phyloP scores from a whole-genome alignment of 2,797 vertebrate genomes.

The Varecia variegata region DNA sequence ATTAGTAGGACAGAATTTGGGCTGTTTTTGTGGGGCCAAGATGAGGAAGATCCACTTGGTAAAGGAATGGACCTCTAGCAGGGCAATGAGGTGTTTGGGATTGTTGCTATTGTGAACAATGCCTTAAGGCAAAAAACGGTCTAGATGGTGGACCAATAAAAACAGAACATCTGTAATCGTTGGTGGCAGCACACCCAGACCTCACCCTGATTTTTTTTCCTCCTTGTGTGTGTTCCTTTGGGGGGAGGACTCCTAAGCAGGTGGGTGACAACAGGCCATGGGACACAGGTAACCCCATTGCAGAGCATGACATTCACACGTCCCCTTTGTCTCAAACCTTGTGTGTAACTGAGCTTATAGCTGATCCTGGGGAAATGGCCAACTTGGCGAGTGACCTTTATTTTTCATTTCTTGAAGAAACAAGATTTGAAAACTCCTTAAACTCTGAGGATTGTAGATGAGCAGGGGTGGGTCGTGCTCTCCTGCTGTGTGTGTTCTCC shows the following conservation, averaged over 20 bases:
- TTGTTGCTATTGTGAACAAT: not conserved
- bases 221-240: not conserved
- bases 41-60: not conserved
- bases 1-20: not conserved
- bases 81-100: not conserved
- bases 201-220: not conserved
- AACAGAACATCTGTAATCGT: not conserved
- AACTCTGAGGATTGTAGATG: not conserved
- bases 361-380: not conserved
- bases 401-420: not conserved
- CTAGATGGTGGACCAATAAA: not conserved
- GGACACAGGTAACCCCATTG: not conserved
- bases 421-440: not conserved
- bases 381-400: not conserved
- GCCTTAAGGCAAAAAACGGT: not conserved
- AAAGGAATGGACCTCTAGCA: not conserved
- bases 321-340: not conserved
- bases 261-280: not conserved
- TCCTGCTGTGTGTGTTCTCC: fast-evolving
- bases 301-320: not conserved
- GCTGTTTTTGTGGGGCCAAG: not conserved
- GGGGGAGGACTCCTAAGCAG: not conserved
- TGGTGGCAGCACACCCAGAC: not conserved
- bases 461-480: not conserved
- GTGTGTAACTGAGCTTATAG: not conserved